A percentile compares a stretch with the other conserved stretches of the same genome.
Evolutionary conservation across 2,888 invertebrate genomes (phyloP).

Genomic region (Lathronympha strigana): DNA sequence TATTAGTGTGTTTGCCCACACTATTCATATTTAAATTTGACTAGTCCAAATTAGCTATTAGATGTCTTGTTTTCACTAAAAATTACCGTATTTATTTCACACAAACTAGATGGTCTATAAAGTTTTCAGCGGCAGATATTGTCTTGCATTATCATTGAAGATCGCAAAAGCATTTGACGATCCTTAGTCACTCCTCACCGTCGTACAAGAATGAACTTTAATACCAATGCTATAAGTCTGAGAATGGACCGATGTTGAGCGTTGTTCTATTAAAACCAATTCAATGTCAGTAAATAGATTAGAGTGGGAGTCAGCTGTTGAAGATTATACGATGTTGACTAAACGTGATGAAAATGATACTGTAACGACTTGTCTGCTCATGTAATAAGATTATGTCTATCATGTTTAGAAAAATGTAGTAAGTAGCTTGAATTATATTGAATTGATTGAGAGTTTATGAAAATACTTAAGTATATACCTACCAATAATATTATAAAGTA

Average conservation of each 20-base stretch:
- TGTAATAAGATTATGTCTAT: not conserved
- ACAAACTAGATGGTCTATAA: constrained; percentile 27
- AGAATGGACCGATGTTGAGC: not conserved
- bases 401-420: not conserved
- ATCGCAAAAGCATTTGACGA: constrained; percentile 9
- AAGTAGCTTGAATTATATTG: too few relatives aligned
- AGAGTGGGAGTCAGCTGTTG: constrained; percentile 28
- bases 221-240: not conserved
- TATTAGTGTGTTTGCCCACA: too few relatives aligned
- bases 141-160: constrained; percentile 17
- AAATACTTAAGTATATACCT: too few relatives aligned
- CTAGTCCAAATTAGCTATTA: too few relatives aligned
- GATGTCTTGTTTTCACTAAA: not conserved
- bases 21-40: too few relatives aligned
- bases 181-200: not conserved
- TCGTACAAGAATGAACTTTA: not conserved
- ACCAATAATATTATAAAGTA: too few relatives aligned
- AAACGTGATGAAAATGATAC: constrained; percentile 10
- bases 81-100: not conserved
- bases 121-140: constrained; percentile 26
- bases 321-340: constrained; percentile 2
- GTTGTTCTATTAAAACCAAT: constrained; percentile 22
- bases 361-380: not conserved
- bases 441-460: too few relatives aligned
- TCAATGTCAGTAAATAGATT: constrained; percentile 36